Evolutionary conservation across 2,113 vertebrate genomes (phyloP), one percentile per base, ranked within the genome.

Genomic region (Lates calcarifer): DNA sequence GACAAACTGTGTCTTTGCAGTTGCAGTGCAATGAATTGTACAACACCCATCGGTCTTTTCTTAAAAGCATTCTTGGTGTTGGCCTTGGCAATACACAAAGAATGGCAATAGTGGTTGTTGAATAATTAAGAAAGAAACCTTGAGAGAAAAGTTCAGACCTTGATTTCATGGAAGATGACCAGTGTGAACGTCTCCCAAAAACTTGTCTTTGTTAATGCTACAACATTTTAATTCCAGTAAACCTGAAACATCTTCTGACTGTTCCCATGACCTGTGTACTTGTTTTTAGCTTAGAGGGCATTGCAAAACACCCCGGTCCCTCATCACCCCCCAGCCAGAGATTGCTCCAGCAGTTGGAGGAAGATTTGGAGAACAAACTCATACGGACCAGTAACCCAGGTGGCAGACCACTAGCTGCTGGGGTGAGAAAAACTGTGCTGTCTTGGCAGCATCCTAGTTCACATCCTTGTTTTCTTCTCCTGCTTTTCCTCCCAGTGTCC

Each of bases 391-490:
- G 28, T 56, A 62, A 83, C 37, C 68, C 47, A 45, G 51, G 45
- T 33, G 35, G 61, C 73, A 51, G 63, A 58, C 63, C 45, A 41
- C 55, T 20, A 41, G 67, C 51, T 55, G 58, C 77, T 58, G 10
- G 74, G 82, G 66, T 37, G 68, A 82, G 79, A 62, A 31, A 62
- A 71, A 29, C 64, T 63, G 62, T 63, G 63, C 87, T 76, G 89
- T 72, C 88, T 78, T 33, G 35, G 78, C 79, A 69, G 66, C 53
- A 17, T 89, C 85, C 64, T 81, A 68, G 86, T 91, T 90, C 91
- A 88, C 90, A 85, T 79, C 77, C 81, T 62, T 10, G 6, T 45
- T 53, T 68, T 37, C 12, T 31, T 28, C 22, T 66, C 41, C 13
- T 35, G 26, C 57, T 12, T 39, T 56, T 72, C 79, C 37, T 43